Percentiles rank a stretch among this genome's conserved stretches.
These are phyloP conservation scores for Rhynchonema sp. DNA, from an alignment of 2,888 invertebrate species.

Conservation along the genomic window DNA sequence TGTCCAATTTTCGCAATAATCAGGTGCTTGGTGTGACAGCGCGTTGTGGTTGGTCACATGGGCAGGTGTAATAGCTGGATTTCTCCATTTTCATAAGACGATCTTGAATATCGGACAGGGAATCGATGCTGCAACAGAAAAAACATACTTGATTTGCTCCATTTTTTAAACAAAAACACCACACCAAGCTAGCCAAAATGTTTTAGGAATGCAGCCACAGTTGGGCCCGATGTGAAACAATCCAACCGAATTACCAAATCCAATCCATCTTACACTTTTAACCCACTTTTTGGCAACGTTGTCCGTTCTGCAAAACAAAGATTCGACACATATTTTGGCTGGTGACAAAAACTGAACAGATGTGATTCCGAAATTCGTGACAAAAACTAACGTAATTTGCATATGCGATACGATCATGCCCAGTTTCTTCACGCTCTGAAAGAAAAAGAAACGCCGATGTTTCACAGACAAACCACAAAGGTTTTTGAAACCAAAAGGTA, in stretches of 20 bases:
- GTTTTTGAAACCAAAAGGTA: too few species aligned
- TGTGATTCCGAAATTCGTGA: too few species aligned
- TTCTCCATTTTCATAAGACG: background rate
- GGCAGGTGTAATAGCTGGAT: background rate
- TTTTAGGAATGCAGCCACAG: too few species aligned
- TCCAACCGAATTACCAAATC: background rate
- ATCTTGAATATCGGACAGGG: background rate
- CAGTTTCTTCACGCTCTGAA: background rate
- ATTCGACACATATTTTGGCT: background rate
- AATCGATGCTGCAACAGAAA: background rate
- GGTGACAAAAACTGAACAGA: too few species aligned
- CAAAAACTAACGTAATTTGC: background rate
- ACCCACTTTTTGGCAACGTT: background rate
- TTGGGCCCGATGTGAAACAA: background rate
- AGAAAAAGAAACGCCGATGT: background rate
- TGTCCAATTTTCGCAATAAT: too few species aligned
- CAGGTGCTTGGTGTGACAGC: too few species aligned
- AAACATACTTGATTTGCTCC: background rate
- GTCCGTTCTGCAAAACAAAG: too few species aligned
- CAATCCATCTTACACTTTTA: too few species aligned
- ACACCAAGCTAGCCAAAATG: too few species aligned
- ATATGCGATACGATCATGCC: slow-evolving; percentile 1
- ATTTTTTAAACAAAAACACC: background rate
- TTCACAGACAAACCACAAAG: too few species aligned
- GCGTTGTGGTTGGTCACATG: too few species aligned